A percentile compares a stretch with the other conserved stretches of the same genome.
phyloP scores from a whole-genome alignment of 2,797 vertebrate species.

The Orientallactaga sibirica region DNA sequence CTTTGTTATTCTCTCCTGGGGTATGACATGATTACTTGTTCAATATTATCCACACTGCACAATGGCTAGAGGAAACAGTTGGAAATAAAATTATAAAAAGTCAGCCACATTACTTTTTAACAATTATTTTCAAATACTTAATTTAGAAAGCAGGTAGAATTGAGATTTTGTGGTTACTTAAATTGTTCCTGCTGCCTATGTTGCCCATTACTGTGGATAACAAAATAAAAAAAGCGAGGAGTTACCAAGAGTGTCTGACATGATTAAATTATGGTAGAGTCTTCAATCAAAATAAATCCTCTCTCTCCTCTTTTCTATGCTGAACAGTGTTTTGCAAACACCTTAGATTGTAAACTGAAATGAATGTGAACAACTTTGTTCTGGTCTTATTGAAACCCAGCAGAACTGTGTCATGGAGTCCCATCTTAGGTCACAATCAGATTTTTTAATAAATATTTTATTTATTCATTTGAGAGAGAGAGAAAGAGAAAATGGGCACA shows the following conservation, averaged over 20 bases:
- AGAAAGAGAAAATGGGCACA: too few relatives aligned
- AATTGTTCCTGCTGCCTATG: background rate
- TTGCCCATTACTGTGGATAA: background rate
- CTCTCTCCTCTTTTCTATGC: too few relatives aligned
- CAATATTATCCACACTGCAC: background rate
- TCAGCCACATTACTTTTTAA: constrained; percentile 54
- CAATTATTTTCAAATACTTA: constrained; percentile 59
- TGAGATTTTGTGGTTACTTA: constrained; percentile 54
- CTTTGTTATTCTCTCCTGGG: constrained; percentile 17
- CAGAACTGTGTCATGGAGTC: too few relatives aligned
- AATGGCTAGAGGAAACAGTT: background rate
- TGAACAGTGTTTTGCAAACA: too few relatives aligned
- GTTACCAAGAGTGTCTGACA: background rate
- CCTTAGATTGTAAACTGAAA: too few relatives aligned
- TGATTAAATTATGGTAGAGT: background rate
- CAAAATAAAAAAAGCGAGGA: background rate
- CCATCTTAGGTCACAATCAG: too few relatives aligned
- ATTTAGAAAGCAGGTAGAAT: constrained; percentile 45
- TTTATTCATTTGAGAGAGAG: too few relatives aligned
- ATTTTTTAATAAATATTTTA: too few relatives aligned
- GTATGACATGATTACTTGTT: constrained; percentile 31
- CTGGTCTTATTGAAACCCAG: too few relatives aligned
- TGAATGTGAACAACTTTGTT: too few relatives aligned
- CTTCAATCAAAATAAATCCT: too few relatives aligned
- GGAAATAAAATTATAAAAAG: constrained; percentile 49